Percentiles rank a stretch among this genome's conserved stretches.
Evolutionary conservation across 2,888 invertebrate genomes (phyloP).

Genomic region (Phengaris alcon): DNA sequence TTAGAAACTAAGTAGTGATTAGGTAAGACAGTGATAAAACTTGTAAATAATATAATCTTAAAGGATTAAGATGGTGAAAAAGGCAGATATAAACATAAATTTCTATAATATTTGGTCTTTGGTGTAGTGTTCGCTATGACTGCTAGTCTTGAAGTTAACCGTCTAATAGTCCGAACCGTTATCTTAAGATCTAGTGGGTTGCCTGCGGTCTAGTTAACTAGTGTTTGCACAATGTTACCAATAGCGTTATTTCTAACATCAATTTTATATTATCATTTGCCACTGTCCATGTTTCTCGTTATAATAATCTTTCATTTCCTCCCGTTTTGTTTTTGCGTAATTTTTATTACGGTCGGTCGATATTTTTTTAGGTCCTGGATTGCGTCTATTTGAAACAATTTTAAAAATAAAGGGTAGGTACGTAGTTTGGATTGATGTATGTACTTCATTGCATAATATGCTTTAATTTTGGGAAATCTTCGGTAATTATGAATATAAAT

Average conservation of each 20-base stretch:
- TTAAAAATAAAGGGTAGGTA: too few relatives aligned
- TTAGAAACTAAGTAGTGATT: not conserved
- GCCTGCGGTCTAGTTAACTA: constrained; percentile 37
- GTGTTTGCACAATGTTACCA: constrained; percentile 37
- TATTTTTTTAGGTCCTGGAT: not conserved
- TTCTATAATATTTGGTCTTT: not conserved
- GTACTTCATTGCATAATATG: too few relatives aligned
- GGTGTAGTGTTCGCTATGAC: constrained; percentile 22
- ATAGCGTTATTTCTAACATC: constrained; percentile 1
- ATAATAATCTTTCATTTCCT: constrained; percentile 8
- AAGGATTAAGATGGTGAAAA: too few relatives aligned
- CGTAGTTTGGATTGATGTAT: too few relatives aligned
- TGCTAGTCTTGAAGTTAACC: constrained; percentile 37
- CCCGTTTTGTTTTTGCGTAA: constrained; percentile 14
- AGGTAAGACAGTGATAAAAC: not conserved
- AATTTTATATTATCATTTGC: constrained; percentile 31
- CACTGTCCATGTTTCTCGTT: constrained; percentile 10
- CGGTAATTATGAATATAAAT: too few relatives aligned
- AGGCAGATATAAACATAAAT: not conserved
- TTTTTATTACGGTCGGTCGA: not conserved
- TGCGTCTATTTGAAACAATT: not conserved
- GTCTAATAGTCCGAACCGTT: constrained; percentile 36
- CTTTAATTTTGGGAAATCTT: too few relatives aligned
- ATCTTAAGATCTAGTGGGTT: constrained; percentile 37
- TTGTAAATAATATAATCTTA: too few relatives aligned